Evolutionary conservation across 2,113 vertebrate genomes (phyloP).

Genomic region (Oryzias curvinotus): DNA sequence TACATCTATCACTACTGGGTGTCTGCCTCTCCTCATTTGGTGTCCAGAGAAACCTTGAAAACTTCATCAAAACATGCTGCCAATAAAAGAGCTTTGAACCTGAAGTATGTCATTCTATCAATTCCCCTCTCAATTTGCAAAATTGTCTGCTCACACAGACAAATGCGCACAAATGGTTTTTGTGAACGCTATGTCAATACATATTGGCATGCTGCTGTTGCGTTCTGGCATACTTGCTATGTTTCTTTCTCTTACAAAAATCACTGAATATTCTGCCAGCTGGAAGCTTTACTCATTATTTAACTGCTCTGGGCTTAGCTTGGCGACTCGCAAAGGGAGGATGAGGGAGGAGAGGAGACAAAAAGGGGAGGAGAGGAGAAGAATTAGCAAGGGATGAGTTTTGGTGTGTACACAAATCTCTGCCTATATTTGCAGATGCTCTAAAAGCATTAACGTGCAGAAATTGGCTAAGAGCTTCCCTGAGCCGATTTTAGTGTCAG

Average conservation of each 20-base stretch:
- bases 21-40: conserved; percentile 31
- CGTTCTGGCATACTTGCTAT: conserved; percentile 63
- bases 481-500: conserved; percentile 68
- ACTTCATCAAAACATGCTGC: conserved; percentile 31
- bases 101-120: conserved; percentile 47
- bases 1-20: conserved; percentile 25
- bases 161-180: conserved; percentile 47
- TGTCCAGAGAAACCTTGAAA: conserved; percentile 37
- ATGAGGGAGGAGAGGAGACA: conserved; percentile 66
- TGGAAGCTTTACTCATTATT: conserved; percentile 77
- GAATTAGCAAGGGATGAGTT: conserved; percentile 74
- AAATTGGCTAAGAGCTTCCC: conserved; percentile 61
- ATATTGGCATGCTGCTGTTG: conserved; percentile 65
- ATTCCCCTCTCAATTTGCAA: conserved; percentile 32
- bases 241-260: conserved; percentile 47
- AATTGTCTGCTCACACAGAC: conserved; percentile 32
- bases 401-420: conserved; percentile 14
- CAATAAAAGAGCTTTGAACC: conserved; percentile 53
- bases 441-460: conserved; percentile 62
- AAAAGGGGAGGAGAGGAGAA: conserved; percentile 62
- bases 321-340: conserved; percentile 65
- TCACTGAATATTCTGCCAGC: conserved; percentile 65
- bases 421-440: conserved; percentile 52
- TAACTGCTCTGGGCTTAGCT: conserved; percentile 74
- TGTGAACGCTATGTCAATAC: conserved; percentile 67